Conservation (phyloP, 2,797 vertebrate species). For the Threskiornis aethiopicus region DNA sequence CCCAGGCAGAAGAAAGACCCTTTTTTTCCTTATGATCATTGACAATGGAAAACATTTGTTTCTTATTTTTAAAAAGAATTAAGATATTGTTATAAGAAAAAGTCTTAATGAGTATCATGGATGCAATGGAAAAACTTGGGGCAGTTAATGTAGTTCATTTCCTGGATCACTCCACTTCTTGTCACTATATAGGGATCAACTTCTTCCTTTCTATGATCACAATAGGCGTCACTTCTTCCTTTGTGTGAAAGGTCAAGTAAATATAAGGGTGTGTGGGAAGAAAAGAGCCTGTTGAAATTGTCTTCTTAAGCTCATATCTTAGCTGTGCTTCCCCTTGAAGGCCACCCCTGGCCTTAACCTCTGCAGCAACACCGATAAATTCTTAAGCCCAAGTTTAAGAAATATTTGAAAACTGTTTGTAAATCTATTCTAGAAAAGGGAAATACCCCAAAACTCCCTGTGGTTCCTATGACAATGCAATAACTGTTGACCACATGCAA, state of each 20-base stretch:
- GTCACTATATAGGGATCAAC: not conserved
- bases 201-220: not conserved
- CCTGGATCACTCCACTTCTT: not conserved
- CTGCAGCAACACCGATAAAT: not conserved
- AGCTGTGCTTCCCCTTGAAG: not conserved
- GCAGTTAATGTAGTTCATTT: not conserved
- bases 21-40: not conserved
- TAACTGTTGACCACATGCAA: not conserved
- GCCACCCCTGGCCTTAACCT: not conserved
- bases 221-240: not conserved
- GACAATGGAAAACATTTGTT: not conserved
- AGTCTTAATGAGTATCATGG: not conserved
- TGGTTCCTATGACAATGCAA: not conserved
- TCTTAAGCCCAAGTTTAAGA: not conserved
- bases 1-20: not conserved
- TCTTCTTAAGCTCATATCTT: not conserved
- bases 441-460: not conserved
- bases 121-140: not conserved
- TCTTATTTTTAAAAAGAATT: not conserved
- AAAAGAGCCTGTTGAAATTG: not conserved
- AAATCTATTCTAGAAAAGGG: not conserved
- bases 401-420: not conserved
- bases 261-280: not conserved
- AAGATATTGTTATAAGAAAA: not conserved
- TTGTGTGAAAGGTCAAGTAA: not conserved